Conservation (phyloP, 2,797 vertebrate genomes). For the Gymnopithys bicolor region DNA sequence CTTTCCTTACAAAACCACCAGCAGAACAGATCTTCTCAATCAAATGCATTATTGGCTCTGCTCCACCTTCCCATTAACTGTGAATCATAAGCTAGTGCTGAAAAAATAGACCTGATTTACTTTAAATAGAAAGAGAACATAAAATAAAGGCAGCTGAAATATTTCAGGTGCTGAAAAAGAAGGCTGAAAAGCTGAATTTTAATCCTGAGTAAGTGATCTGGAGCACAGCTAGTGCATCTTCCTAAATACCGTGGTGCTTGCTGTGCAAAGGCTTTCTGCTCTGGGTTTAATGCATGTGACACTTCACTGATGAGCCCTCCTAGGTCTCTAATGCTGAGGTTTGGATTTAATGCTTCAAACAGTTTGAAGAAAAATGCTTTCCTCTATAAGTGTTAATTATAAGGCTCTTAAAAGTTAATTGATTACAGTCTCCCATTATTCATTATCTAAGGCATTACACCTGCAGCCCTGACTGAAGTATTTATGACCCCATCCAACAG, state of each 20-base stretch:
- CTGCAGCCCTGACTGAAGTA: neutral
- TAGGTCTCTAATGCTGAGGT: constrained; percentile 5
- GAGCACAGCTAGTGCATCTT: neutral
- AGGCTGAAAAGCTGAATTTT: constrained; percentile 21
- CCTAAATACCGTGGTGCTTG: neutral
- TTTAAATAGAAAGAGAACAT: constrained; percentile 12
- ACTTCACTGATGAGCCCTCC: constrained; percentile 34
- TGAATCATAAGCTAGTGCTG: neutral
- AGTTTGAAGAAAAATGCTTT: constrained; percentile 12
- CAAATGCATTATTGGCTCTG: neutral
- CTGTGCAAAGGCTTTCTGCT: constrained; percentile 42
- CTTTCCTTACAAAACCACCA: constrained; percentile 6
- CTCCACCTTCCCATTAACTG: constrained; percentile 25
- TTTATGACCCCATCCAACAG: neutral
- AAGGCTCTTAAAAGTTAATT: constrained; percentile 1
- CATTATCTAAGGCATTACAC: neutral
- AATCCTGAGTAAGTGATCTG: neutral
- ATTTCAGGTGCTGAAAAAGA: constrained; percentile 12
- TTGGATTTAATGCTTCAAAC: constrained; percentile 23
- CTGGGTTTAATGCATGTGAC: neutral
- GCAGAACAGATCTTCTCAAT: constrained; percentile 20
- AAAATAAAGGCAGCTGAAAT: constrained; percentile 20
- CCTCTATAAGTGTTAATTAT: constrained; percentile 20
- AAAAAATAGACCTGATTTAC: constrained; percentile 12
- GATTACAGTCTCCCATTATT: constrained; percentile 7